phyloP scores from a whole-genome alignment of 1,140 invertebrate genomes.

The Euura lappo region DNA sequence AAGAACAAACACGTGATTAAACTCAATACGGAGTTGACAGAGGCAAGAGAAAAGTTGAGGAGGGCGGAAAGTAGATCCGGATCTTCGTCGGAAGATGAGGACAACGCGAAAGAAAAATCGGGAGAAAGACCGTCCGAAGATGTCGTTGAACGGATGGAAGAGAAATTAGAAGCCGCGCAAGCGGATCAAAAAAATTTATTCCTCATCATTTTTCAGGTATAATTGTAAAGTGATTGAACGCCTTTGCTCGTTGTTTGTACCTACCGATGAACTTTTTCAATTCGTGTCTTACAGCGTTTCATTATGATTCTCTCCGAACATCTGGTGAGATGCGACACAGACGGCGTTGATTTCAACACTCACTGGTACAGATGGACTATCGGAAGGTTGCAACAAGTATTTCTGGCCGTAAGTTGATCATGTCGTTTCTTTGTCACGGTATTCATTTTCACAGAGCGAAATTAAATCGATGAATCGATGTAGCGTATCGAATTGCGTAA shows the following conservation, averaged over 20 bases:
- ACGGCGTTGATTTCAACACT: conserved; percentile 92
- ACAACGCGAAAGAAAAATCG: conserved; percentile 67
- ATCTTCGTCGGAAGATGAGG: conserved; percentile 80
- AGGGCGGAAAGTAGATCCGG: conserved; percentile 78
- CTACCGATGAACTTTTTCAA: conserved; percentile 17
- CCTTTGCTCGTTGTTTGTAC: not conserved
- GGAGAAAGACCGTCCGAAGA: conserved; percentile 85
- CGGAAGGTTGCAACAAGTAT: conserved; percentile 93
- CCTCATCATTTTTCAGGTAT: conserved; percentile 93
- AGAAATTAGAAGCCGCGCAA: conserved; percentile 91
- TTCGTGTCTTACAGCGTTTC: conserved; percentile 73
- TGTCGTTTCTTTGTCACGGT: no score
- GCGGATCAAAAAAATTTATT: conserved; percentile 97
- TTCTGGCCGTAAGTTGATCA: conserved; percentile 79
- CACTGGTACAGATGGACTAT: conserved; percentile 97
- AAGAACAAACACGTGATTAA: conserved; percentile 95
- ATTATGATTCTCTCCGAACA: conserved; percentile 98
- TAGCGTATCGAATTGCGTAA: no score
- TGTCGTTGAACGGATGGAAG: conserved; percentile 93
- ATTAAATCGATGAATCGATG: no score
- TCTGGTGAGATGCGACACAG: conserved; percentile 90
- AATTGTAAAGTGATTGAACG: conserved; percentile 14
- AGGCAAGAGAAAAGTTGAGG: conserved; percentile 84
- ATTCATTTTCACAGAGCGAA: no score
- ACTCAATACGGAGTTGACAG: conserved; percentile 80